These are phyloP conservation scores for Lophius americanus DNA, from an alignment of 2,797 vertebrate species.

Conservation along the genomic window DNA sequence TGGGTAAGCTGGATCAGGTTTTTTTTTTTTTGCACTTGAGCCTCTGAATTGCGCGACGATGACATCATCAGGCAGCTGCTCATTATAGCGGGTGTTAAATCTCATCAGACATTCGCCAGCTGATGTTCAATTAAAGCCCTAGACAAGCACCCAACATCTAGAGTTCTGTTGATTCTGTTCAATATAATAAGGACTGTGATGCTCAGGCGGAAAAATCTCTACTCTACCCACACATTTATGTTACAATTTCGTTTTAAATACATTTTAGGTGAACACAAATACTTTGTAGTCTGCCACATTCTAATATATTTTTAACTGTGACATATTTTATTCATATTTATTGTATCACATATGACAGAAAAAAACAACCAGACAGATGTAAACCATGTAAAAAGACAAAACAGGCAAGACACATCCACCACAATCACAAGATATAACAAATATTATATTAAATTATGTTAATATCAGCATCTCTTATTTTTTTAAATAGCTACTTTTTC, in stretches of 20 bases:
- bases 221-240: not conserved
- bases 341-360: no score
- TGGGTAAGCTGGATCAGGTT: constrained; percentile 70
- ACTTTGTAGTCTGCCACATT: no score
- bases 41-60: constrained; percentile 16
- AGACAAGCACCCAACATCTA: not conserved
- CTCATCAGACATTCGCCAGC: not conserved
- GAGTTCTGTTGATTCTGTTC: not conserved
- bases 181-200: not conserved
- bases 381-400: no score
- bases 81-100: not conserved
- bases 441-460: no score
- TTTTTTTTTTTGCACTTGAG: constrained; percentile 16
- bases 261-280: no score
- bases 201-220: not conserved
- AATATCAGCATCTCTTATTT: no score
- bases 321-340: no score
- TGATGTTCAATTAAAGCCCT: not conserved
- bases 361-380: no score
- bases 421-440: no score
- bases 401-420: no score
- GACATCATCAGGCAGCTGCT: not conserved
- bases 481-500: no score
- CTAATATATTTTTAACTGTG: no score
- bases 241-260: not conserved